Percentiles rank a stretch among this genome's conserved stretches.
Conservation (phyloP, 2,113 vertebrate genomes). For the Glaucomys volans region DNA sequence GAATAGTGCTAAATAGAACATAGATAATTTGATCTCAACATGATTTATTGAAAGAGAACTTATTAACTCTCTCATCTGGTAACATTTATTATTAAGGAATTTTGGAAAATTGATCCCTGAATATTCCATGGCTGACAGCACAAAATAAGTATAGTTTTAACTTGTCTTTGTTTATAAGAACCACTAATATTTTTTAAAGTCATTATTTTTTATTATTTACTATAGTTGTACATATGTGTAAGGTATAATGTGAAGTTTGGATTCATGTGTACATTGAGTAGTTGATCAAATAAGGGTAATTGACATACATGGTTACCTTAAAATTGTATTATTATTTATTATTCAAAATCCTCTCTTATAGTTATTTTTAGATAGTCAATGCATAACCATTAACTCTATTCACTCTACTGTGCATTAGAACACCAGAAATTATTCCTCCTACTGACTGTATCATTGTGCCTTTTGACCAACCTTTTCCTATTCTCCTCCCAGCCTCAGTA, state of each 20-base stretch:
- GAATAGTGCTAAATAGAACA: background rate
- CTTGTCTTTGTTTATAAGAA: background rate
- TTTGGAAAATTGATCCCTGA: background rate
- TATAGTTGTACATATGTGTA: background rate
- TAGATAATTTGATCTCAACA: background rate
- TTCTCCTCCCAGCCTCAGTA: background rate
- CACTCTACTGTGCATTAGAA: background rate
- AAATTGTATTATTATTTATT: background rate
- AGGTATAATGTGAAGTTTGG: background rate
- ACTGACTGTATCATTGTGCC: background rate
- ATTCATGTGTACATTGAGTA: background rate
- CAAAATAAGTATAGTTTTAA: background rate
- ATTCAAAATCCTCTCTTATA: background rate
- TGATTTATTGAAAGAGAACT: background rate
- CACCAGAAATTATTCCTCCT: background rate
- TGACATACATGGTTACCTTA: background rate
- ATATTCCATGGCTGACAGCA: background rate
- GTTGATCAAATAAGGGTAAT: background rate
- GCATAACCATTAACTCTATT: background rate
- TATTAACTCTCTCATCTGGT: background rate
- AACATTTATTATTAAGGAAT: background rate
- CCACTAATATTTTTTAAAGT: background rate
- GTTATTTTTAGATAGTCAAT: background rate
- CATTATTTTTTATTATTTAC: no score
- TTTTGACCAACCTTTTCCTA: background rate